phyloP scores from a whole-genome alignment of 2,888 invertebrate species.

The Apamea crenata region DNA sequence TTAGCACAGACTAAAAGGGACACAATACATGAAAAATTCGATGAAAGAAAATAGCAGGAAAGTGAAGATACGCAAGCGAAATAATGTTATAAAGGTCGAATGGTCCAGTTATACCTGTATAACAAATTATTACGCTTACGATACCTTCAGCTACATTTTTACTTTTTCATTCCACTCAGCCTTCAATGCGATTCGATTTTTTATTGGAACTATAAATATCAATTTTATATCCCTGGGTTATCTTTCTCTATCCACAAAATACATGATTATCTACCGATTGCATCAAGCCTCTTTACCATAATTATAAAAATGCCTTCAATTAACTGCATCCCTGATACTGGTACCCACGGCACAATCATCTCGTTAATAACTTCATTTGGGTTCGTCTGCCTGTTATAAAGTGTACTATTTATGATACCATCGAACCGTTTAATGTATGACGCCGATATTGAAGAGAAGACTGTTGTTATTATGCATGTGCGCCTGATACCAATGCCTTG shows the following conservation, averaged over 20 bases:
- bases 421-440: slow-evolving; percentile 33
- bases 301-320: slow-evolving; percentile 19
- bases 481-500: background rate
- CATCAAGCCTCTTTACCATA: background rate
- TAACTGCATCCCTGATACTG: slow-evolving; percentile 14
- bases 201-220: background rate
- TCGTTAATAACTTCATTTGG: slow-evolving; percentile 54
- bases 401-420: slow-evolving; percentile 40
- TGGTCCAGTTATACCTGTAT: no score
- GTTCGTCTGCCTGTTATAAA: slow-evolving; percentile 39
- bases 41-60: background rate
- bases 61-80: background rate
- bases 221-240: background rate
- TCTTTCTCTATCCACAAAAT: background rate
- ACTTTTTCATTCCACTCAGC: background rate
- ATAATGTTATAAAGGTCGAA: background rate
- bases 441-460: slow-evolving; percentile 7
- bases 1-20: background rate
- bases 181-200: background rate
- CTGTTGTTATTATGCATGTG: slow-evolving; percentile 14
- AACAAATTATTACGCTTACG: background rate
- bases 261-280: background rate
- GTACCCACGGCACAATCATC: slow-evolving; percentile 34
- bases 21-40: background rate
- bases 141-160: background rate